Evolutionary conservation across 1,140 invertebrate species (phyloP).

Genomic region (Pseudomyrmex gracilis): DNA sequence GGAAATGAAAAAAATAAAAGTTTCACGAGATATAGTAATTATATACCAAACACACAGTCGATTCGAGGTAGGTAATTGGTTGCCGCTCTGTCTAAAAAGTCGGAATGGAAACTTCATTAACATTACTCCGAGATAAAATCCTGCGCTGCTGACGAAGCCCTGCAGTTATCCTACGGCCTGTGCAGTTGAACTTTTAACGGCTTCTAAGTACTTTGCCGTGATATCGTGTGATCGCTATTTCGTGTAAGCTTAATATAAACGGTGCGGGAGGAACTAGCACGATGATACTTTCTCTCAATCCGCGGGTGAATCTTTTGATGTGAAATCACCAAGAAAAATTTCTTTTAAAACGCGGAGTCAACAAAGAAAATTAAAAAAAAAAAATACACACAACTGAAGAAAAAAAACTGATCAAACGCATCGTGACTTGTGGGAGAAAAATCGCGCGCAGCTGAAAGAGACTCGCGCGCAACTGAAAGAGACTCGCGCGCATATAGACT

Average conservation of each 20-base stretch:
- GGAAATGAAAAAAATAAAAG: constrained; percentile 4
- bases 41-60: constrained; percentile 43
- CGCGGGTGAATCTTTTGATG: constrained; percentile 13
- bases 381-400: constrained; percentile 23
- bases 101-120: constrained; percentile 35
- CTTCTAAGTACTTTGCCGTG: constrained; percentile 16
- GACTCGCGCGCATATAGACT: background rate
- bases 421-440: background rate
- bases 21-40: constrained; percentile 21
- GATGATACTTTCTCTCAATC: constrained; percentile 26
- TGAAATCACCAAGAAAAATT: constrained; percentile 24
- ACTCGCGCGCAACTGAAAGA: background rate
- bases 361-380: constrained; percentile 13
- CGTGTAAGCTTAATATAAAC: constrained; percentile 24
- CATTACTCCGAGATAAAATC: constrained; percentile 59
- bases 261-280: background rate
- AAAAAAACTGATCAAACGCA: background rate
- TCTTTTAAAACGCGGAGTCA: background rate
- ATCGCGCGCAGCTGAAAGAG: background rate
- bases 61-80: constrained; percentile 38
- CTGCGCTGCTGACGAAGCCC: constrained; percentile 49
- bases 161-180: constrained; percentile 12
- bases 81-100: constrained; percentile 28
- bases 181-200: constrained; percentile 41
- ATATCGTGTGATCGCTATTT: constrained; percentile 27